A percentile compares a stretch with the other conserved stretches of the same genome.
phyloP scores from a whole-genome alignment of 2,888 invertebrate genomes.

The Fragum fragum region DNA sequence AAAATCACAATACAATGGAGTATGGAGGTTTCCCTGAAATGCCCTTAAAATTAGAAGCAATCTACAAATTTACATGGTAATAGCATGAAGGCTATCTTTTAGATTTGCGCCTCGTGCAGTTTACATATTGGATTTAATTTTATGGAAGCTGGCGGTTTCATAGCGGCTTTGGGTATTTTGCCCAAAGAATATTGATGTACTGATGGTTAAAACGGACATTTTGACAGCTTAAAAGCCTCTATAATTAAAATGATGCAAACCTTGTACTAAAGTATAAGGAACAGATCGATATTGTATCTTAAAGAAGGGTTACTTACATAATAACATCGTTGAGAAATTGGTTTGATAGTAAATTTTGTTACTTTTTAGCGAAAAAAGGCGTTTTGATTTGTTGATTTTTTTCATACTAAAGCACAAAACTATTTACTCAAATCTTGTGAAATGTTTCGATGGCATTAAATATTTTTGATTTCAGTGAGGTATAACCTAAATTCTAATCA shows the following conservation, averaged over 20 bases:
- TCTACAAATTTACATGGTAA: not conserved
- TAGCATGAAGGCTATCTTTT: not conserved
- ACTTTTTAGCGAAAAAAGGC: too few relatives aligned
- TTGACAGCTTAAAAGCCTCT: conserved; percentile 22
- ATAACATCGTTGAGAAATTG: too few relatives aligned
- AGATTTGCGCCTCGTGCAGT: not conserved
- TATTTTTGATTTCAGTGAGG: too few relatives aligned
- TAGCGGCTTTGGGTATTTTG: not conserved
- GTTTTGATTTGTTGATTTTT: too few relatives aligned
- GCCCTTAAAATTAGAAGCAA: not conserved
- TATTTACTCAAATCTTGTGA: too few relatives aligned
- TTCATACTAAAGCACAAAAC: too few relatives aligned
- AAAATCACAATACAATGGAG: not conserved
- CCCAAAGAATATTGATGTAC: conserved; percentile 3
- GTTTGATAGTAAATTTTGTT: too few relatives aligned
- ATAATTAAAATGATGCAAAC: conserved; percentile 16
- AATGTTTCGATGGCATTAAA: too few relatives aligned
- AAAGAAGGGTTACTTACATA: not conserved
- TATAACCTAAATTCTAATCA: too few relatives aligned
- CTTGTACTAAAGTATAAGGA: not conserved
- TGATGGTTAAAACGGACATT: not conserved
- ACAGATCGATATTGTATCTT: not conserved
- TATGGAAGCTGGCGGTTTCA: conserved; percentile 3
- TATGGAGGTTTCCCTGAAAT: not conserved
- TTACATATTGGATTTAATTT: not conserved